Evolutionary conservation across 2,888 invertebrate species (phyloP), one percentile per base, ranked within the genome.

Genomic region (Brachynemurus nebulosus): DNA sequence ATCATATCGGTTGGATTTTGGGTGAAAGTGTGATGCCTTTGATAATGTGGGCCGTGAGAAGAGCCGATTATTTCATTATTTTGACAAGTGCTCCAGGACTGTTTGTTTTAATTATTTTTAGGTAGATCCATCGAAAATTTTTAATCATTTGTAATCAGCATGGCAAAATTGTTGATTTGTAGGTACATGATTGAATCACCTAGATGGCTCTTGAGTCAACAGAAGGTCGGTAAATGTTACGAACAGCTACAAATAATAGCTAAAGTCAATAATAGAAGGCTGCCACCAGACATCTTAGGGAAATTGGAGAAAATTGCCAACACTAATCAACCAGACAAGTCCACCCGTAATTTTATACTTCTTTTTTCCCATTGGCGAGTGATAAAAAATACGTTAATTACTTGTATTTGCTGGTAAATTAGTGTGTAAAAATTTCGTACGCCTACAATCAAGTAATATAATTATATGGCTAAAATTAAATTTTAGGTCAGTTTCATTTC

Each of bases 111-210:
- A 57, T 69, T 48, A 61, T 65, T 46, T 60, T 59, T 52, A 64
- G 60, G 70, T 71, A 61, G 62, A n/a, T n/a, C n/a, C n/a, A n/a
- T n/a, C n/a, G n/a, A n/a, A n/a, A n/a, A n/a, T n/a, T n/a, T n/a
- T n/a, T n/a, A n/a, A n/a, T n/a, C n/a, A n/a, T n/a, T n/a, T n/a
- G n/a, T n/a, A n/a, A n/a, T n/a, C n/a, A n/a, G n/a, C n/a, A n/a
- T n/a, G n/a, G n/a, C n/a, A n/a, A n/a, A n/a, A n/a, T n/a, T n/a
- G n/a, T n/a, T n/a, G n/a, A n/a, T n/a, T n/a, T n/a, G n/a, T 53
- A 77, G 76, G 60, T 69, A 66, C 53, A 64, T 76, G 55, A 71
- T 76, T 48, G 78, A 78, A 64, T 78, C 78, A 36, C 78, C 78
- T 3, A 66, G 76, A 48, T 78, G 78, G 78, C 64, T 76, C 51